A percentile compares a stretch with the other conserved stretches of the same genome.
Conservation (phyloP, 1,140 invertebrate genomes). For the Drosophila ironensis region DNA sequence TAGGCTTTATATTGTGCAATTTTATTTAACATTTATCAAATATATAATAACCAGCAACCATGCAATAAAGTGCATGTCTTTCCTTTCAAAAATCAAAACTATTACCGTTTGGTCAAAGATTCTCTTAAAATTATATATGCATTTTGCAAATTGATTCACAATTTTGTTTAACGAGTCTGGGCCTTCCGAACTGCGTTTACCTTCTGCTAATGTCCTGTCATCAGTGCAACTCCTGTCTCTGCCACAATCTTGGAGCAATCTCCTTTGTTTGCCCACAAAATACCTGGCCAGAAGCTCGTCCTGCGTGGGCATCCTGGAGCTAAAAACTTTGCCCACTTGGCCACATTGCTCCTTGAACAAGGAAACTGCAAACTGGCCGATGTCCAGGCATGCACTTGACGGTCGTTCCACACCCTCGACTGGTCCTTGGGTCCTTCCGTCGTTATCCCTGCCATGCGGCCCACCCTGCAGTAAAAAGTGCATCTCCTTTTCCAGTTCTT, state of each 20-base stretch:
- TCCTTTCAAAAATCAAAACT: no score
- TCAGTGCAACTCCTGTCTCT: not conserved
- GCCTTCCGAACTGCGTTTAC: not conserved
- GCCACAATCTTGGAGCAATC: not conserved
- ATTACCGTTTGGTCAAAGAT: not conserved
- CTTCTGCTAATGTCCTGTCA: not conserved
- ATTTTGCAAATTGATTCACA: no score
- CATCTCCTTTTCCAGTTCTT: constrained; percentile 34
- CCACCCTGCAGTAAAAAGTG: not conserved
- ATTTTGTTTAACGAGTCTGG: not conserved
- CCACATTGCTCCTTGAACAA: constrained; percentile 24
- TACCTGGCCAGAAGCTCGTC: not conserved
- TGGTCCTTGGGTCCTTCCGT: no score
- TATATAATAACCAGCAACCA: no score
- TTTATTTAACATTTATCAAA: not conserved
- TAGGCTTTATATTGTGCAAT: not conserved
- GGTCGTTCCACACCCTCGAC: constrained; percentile 15
- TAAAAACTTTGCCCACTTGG: constrained; percentile 49
- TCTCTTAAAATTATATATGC: no score
- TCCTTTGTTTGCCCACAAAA: not conserved
- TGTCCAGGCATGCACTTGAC: constrained; percentile 72
- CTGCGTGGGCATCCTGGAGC: constrained; percentile 5
- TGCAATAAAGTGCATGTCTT: no score
- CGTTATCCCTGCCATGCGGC: no score
- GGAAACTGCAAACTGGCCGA: constrained; percentile 8